phyloP scores from a whole-genome alignment of 2,888 invertebrate genomes.

The Cybosia mesomella region DNA sequence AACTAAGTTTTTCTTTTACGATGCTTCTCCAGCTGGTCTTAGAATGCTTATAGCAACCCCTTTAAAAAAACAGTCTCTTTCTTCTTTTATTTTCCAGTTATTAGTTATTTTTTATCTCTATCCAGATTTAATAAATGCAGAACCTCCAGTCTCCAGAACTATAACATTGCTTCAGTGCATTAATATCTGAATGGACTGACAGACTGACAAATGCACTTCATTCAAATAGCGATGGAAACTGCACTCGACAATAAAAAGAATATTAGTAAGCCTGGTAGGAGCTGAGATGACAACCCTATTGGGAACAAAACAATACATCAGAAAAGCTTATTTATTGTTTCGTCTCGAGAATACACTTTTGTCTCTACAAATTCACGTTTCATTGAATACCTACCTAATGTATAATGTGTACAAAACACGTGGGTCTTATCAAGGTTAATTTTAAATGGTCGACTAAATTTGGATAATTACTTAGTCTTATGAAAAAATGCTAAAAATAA shows the following conservation, averaged over 20 bases:
- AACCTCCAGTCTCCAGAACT: not conserved
- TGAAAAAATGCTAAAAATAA: not conserved
- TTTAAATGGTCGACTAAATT: not conserved
- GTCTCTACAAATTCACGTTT: not conserved
- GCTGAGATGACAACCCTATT: conserved; percentile 4
- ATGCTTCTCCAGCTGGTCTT: too few relatives aligned
- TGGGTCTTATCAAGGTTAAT: conserved; percentile 17
- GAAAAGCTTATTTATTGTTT: not conserved
- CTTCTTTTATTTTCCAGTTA: too few relatives aligned
- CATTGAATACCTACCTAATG: not conserved
- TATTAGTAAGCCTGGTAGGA: not conserved
- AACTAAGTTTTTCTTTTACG: too few relatives aligned
- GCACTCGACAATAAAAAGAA: not conserved
- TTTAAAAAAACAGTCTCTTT: too few relatives aligned
- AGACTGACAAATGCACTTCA: not conserved
- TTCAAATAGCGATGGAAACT: conserved; percentile 5
- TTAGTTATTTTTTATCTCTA: too few relatives aligned
- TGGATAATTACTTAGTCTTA: conserved; percentile 1
- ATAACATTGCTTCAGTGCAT: not conserved
- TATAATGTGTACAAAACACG: not conserved
- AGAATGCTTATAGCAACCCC: too few relatives aligned
- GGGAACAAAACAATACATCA: not conserved
- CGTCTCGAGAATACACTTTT: not conserved
- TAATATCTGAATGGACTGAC: not conserved
- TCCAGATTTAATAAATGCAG: too few relatives aligned